Percentiles rank a stretch among this genome's conserved stretches.
Conservation (phyloP, 2,888 invertebrate genomes). For the Dryadula phaetusa region DNA sequence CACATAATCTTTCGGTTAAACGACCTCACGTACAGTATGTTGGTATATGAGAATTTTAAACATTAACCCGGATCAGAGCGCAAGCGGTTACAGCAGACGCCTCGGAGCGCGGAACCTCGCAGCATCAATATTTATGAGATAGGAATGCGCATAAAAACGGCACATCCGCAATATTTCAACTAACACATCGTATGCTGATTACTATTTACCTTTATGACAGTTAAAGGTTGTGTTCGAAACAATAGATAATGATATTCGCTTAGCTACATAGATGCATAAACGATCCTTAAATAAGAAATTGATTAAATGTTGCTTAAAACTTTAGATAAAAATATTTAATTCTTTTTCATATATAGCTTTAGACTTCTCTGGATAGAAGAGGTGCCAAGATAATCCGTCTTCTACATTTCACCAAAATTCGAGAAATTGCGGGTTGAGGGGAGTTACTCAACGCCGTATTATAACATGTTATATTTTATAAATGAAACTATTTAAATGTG, state of each 20-base stretch:
- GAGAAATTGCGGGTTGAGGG: too few relatives aligned
- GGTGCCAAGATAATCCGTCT: too few relatives aligned
- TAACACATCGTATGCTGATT: conserved; percentile 36
- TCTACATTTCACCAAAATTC: too few relatives aligned
- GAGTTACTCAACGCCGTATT: too few relatives aligned
- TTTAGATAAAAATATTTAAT: neutral
- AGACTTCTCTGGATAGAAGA: too few relatives aligned
- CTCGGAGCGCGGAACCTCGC: conserved; percentile 52
- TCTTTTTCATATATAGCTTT: too few relatives aligned
- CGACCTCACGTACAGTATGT: conserved; percentile 22
- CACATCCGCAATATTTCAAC: conserved; percentile 64
- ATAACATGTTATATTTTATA: too few relatives aligned
- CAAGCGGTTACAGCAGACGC: conserved; percentile 53
- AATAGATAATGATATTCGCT: conserved; percentile 9
- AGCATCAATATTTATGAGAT: conserved; percentile 59
- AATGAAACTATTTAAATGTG: too few relatives aligned
- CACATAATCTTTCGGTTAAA: conserved; percentile 11
- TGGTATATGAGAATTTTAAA: conserved; percentile 45
- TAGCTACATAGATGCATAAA: neutral
- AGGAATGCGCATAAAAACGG: conserved; percentile 69
- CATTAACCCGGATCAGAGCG: conserved; percentile 63
- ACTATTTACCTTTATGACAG: conserved; percentile 14
- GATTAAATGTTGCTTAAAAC: neutral
- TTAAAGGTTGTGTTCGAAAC: conserved; percentile 23
- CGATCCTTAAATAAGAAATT: too few relatives aligned